These are phyloP conservation scores for Oreochromis tanganicae DNA, from an alignment of 2,113 vertebrate species.

Conservation along the genomic window DNA sequence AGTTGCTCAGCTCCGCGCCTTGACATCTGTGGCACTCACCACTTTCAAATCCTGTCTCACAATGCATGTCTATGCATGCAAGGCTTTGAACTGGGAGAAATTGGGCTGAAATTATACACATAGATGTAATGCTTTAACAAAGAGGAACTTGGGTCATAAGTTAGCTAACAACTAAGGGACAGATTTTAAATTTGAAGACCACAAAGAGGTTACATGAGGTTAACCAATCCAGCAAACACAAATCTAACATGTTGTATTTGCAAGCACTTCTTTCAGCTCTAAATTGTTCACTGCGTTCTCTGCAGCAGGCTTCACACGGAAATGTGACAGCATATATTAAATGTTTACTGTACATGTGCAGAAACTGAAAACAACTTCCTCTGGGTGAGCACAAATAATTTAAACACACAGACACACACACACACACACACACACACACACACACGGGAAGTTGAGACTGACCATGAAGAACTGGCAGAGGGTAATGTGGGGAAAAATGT, in stretches of 20 bases:
- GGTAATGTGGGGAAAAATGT: conserved; percentile 98
- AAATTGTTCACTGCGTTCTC: not conserved
- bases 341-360: not conserved
- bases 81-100: not conserved
- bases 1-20: not conserved
- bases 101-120: not conserved
- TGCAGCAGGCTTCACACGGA: not conserved
- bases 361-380: not conserved
- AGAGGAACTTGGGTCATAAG: not conserved
- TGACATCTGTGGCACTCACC: not conserved
- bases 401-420: not conserved
- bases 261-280: not conserved
- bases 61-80: not conserved
- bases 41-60: not conserved
- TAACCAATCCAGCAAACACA: not conserved
- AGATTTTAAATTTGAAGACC: not conserved
- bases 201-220: not conserved
- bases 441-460: conserved; percentile 24
- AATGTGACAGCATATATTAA: not conserved
- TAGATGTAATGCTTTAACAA: not conserved
- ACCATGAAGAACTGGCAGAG: conserved; percentile 99
- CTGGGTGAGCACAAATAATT: not conserved
- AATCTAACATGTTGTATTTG: not conserved
- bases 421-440: not conserved
- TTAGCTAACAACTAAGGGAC: not conserved